Conservation (phyloP, 2,888 invertebrate species). For the Meteorus colon region DNA sequence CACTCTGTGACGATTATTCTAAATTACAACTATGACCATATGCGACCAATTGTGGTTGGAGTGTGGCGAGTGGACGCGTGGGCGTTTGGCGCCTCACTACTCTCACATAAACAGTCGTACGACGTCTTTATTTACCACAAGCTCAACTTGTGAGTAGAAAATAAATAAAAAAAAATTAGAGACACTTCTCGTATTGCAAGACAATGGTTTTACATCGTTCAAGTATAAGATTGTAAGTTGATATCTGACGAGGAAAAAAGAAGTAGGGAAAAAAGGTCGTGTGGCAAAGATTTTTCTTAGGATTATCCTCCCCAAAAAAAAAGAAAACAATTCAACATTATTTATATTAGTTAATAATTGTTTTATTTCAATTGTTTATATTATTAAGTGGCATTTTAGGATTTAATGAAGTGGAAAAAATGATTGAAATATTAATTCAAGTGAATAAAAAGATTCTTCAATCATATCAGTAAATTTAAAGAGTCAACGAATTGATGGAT, state of each 20-base stretch:
- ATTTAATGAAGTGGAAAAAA: too few species aligned
- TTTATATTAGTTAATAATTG: too few species aligned
- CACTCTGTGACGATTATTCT: neutral
- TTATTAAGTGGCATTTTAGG: too few species aligned
- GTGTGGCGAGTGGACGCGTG: slow-evolving; percentile 51
- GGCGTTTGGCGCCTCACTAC: slow-evolving; percentile 63
- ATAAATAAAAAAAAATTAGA: neutral
- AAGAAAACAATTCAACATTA: too few species aligned
- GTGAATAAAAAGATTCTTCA: too few species aligned
- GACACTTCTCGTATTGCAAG: slow-evolving; percentile 53
- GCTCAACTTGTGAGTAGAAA: neutral
- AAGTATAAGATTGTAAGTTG: slow-evolving; percentile 43
- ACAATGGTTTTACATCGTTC: slow-evolving; percentile 59
- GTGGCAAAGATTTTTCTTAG: too few species aligned
- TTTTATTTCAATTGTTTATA: too few species aligned
- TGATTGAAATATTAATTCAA: too few species aligned
- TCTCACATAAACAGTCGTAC: slow-evolving; percentile 35
- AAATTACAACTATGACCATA: slow-evolving; percentile 4
- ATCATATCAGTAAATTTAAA: too few species aligned
- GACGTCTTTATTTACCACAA: slow-evolving; percentile 64
- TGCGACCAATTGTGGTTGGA: too few species aligned
- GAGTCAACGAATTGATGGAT: neutral
- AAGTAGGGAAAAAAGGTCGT: neutral
- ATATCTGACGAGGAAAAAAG: slow-evolving; percentile 42
- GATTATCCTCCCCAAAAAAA: too few species aligned